A percentile compares a stretch with the other conserved stretches of the same genome.
phyloP scores from a whole-genome alignment of 64 coral and sea anemone genomes.

The Montipora efflorescens region DNA sequence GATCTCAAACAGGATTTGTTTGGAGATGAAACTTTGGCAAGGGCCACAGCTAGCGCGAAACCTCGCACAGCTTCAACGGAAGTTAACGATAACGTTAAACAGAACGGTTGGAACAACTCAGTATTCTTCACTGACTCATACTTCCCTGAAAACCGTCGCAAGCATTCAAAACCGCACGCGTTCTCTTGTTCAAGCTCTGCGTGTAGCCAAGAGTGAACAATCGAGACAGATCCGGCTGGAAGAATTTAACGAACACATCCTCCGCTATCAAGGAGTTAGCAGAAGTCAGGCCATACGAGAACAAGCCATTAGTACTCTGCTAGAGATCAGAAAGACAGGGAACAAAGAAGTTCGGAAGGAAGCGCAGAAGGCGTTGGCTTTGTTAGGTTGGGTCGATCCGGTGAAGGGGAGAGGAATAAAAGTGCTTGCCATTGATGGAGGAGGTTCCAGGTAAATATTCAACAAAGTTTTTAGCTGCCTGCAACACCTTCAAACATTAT shows the following conservation, averaged over 20 bases:
- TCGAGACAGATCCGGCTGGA: conserved; percentile 79
- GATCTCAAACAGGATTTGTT: neutral
- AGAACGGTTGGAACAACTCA: neutral
- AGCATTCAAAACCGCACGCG: conserved; percentile 93
- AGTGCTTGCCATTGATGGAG: conserved; percentile 91
- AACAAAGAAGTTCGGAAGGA: conserved; percentile 86
- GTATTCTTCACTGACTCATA: neutral
- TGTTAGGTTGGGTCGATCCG: conserved; percentile 88
- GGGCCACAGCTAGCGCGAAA: neutral
- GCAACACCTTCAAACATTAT: no score
- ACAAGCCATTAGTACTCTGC: conserved; percentile 55
- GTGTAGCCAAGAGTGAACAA: conserved; percentile 84
- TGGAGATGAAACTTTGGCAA: neutral
- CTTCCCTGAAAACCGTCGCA: conserved; percentile 74
- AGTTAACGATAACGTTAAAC: neutral
- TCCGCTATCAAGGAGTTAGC: conserved; percentile 76
- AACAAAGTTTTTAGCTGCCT: no score
- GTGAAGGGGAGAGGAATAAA: conserved; percentile 84
- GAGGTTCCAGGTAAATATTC: conserved; percentile 82
- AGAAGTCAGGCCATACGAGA: conserved; percentile 82
- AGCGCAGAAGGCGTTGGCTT: conserved; percentile 69
- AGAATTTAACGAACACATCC: conserved; percentile 87
- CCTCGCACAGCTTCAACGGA: neutral
- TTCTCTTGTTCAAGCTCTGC: conserved; percentile 76
- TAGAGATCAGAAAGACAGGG: conserved; percentile 66